Base-by-base conservation (phyloP, 2,888 invertebrate genomes). In the Sthenelais limicola region DNA sequence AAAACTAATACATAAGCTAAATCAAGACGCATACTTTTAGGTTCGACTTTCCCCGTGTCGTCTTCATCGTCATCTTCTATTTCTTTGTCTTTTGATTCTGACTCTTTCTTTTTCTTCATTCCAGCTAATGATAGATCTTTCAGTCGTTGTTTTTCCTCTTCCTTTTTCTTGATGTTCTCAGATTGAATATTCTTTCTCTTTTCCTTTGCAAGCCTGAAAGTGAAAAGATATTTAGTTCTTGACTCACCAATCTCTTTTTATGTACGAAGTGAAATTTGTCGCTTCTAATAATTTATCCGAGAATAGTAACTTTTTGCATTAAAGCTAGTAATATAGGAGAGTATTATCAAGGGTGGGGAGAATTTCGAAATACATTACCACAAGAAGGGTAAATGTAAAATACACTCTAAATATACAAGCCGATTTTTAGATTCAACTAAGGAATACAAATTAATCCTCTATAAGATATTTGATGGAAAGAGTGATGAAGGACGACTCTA, bases 101-200 rank as follows among this genome's bases (percentile, higher is more conserved):
- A 7, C 1, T 35, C 62, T n/a, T 35, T 21, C 5, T 79, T 73
- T 33, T 73, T 78, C 68, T 81, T 80, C 78, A 85, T 85, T 1
- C 86, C 86, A 30, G 75, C 80, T 43, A 84, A 35, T 48, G 81
- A 77, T 58, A 78, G 82, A 71, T 81, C 62, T 71, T 82, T 83
- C 47, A 83, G 77, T 28, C 80, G 79, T 49, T 83, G 83, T 74
- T 81, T 91, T 90, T 83, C 91, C 72, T 90, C 88, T 32, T 88
- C 88, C 82, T 93, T 92, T 81, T 93, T 93, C 48, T 91, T 91
- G 67, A 91, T 91, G 83, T 94, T 94, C 77, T 91, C 91, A 68
- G 92, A 92, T 85, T 96, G 95, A 49, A 82, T 77, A 73, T 92
- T 91, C 82, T 92, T 94, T 24, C 94, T 91, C 79, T 93, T 92